Evolutionary conservation across 2,888 invertebrate genomes (phyloP).

Genomic region (Chironomus tentans): DNA sequence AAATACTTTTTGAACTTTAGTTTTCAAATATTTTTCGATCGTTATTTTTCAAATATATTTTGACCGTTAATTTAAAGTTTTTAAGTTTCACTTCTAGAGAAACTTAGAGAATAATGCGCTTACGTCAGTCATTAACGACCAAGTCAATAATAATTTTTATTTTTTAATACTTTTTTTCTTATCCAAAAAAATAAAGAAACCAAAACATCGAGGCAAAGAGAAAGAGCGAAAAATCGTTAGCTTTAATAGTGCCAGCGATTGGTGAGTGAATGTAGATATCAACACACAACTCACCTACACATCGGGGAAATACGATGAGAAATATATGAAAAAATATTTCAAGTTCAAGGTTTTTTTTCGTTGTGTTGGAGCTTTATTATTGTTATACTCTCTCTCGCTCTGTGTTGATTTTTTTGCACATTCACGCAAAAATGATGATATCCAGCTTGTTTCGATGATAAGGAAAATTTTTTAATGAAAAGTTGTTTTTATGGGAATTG

Average conservation of each 20-base stretch:
- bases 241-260: neutral
- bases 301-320: neutral
- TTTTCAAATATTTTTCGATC: no score
- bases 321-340: neutral
- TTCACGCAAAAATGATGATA: neutral
- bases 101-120: no score
- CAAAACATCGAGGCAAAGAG: neutral
- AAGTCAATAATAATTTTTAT: neutral
- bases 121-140: neutral
- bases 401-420: neutral
- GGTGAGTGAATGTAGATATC: neutral
- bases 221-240: neutral
- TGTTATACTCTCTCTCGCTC: neutral
- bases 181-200: neutral
- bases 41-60: no score
- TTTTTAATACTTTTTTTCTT: neutral
- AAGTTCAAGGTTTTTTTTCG: slow-evolving; percentile 15
- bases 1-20: no score
- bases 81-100: no score
- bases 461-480: no score
- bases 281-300: slow-evolving; percentile 9
- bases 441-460: neutral
- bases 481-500: no score
- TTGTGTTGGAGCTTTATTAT: slow-evolving; percentile 1
- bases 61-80: no score